These are phyloP conservation scores for Drosophila kuntzei DNA, from an alignment of 2,888 invertebrate species.

Conservation along the genomic window DNA sequence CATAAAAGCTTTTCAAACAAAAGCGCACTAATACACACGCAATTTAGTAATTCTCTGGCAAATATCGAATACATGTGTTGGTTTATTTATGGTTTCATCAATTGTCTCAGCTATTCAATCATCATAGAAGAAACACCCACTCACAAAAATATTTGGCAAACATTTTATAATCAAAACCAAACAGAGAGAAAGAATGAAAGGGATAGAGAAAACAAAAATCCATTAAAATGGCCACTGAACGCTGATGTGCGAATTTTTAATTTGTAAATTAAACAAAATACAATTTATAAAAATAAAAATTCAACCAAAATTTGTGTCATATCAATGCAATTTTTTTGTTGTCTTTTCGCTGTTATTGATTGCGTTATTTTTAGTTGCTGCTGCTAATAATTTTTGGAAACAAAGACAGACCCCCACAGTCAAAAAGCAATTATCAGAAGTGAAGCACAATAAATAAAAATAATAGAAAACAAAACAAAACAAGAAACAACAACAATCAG, in stretches of 20 bases:
- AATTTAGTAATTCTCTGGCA: constrained; percentile 10
- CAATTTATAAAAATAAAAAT: too few species aligned
- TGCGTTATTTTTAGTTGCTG: constrained; percentile 54
- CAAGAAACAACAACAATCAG: constrained; percentile 51
- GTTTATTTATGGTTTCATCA: constrained; percentile 13
- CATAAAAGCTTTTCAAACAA: constrained; percentile 11
- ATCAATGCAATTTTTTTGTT: constrained; percentile 38
- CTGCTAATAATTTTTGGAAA: constrained; percentile 50
- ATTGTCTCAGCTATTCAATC: constrained; percentile 12
- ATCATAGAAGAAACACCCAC: constrained; percentile 14
- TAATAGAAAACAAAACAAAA: constrained; percentile 20
- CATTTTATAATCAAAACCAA: constrained; percentile 47
- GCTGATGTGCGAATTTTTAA: constrained; percentile 36
- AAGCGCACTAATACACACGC: constrained; percentile 10
- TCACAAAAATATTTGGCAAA: constrained; percentile 61
- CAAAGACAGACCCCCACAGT: constrained; percentile 43
- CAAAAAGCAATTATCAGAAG: constrained; percentile 53
- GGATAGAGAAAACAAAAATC: constrained; percentile 2
- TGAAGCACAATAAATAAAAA: constrained; percentile 11
- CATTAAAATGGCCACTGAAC: constrained; percentile 36
- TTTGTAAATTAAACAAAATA: constrained; percentile 40
- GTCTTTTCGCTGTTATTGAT: constrained; percentile 16
- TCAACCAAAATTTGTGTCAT: constrained; percentile 33
- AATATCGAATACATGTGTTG: neutral
- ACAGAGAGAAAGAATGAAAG: neutral